A percentile compares a stretch with the other conserved stretches of the same genome.
Conservation (phyloP, 2,797 vertebrate species). For the Philypnodon macrostomus region DNA sequence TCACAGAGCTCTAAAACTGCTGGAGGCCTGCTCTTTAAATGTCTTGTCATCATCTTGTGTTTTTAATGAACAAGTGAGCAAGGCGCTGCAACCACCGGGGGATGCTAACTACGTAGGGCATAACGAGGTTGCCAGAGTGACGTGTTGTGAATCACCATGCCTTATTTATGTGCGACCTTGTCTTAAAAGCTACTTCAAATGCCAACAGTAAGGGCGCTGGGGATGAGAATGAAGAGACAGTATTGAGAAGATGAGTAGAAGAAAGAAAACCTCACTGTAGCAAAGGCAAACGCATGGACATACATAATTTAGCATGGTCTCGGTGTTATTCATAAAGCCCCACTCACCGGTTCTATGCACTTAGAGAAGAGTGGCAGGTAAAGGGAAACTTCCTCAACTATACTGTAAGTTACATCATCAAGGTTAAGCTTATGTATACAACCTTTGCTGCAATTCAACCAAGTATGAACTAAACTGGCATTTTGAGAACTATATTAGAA, state of each 20-base stretch:
- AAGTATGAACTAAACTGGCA: neutral
- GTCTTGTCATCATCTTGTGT: constrained; percentile 38
- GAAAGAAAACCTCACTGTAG: constrained; percentile 24
- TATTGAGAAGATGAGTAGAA: constrained; percentile 35
- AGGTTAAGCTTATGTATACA: neutral
- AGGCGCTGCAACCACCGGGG: constrained; percentile 46
- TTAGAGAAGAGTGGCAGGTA: constrained; percentile 10
- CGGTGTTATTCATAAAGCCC: constrained; percentile 55
- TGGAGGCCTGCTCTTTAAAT: constrained; percentile 39
- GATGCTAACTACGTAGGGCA: constrained; percentile 45
- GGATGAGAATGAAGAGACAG: constrained; percentile 29
- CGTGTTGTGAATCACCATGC: constrained; percentile 65
- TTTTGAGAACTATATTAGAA: neutral
- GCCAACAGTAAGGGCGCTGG: constrained; percentile 49
- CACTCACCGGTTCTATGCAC: constrained; percentile 20
- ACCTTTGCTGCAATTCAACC: neutral
- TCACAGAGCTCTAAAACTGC: constrained; percentile 37
- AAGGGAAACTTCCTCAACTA: constrained; percentile 21
- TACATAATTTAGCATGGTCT: constrained; percentile 66
- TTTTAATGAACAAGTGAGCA: constrained; percentile 57
- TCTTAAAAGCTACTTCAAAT: constrained; percentile 71
- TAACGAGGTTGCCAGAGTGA: constrained; percentile 60
- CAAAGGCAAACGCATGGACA: constrained; percentile 53
- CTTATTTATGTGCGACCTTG: constrained; percentile 77
- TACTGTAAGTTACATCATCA: constrained; percentile 1